A percentile compares a stretch with the other conserved stretches of the same genome.
Conservation (phyloP, 2,888 invertebrate species). For the Trichogramma dendrolimi region DNA sequence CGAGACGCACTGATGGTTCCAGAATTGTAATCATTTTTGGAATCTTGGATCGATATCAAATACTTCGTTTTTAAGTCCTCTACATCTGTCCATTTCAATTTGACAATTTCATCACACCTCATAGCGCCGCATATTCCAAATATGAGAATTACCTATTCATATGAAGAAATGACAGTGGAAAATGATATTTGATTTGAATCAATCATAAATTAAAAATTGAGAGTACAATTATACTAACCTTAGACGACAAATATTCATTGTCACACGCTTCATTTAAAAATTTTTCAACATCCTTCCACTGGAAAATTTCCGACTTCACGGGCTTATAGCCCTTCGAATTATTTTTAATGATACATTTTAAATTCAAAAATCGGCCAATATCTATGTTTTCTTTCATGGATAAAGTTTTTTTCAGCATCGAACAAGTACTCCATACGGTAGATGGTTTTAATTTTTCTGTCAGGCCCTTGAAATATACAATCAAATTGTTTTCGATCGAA, state of each 20-base stretch:
- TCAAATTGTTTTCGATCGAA: background rate
- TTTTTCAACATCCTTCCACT: background rate
- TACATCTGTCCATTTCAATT: background rate
- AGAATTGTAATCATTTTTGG: constrained; percentile 3
- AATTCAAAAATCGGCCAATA: background rate
- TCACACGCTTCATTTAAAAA: background rate
- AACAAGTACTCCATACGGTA: background rate
- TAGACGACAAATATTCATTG: background rate
- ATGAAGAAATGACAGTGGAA: background rate
- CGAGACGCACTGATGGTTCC: background rate
- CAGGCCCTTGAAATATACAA: background rate
- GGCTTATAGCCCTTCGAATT: background rate
- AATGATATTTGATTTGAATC: background rate
- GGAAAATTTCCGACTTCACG: background rate
- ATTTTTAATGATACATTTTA: background rate
- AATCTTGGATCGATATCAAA: background rate
- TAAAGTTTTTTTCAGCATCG: background rate
- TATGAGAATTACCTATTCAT: background rate
- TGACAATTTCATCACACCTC: background rate
- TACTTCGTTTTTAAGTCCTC: background rate
- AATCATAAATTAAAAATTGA: background rate
- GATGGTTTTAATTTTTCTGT: background rate
- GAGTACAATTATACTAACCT: background rate
- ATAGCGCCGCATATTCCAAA: background rate
- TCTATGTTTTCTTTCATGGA: background rate